Evolutionary conservation across 2,113 vertebrate genomes (phyloP).

Genomic region (Zonotrichia leucophrys): DNA sequence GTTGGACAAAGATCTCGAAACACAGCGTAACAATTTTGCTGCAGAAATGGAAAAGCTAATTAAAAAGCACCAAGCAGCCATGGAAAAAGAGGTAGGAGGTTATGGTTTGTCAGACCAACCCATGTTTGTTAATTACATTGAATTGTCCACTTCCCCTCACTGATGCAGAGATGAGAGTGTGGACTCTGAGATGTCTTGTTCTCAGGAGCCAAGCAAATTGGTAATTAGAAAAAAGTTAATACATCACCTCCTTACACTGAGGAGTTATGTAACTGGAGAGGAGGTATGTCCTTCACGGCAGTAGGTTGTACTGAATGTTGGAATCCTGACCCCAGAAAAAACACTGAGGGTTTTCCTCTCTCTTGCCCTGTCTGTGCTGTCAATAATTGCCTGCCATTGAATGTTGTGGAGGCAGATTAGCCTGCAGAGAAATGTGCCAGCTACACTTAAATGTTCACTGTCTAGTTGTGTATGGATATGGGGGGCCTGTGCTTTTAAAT

Average conservation of each 20-base stretch:
- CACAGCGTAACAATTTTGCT: conserved; percentile 92
- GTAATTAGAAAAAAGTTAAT: conserved; percentile 22
- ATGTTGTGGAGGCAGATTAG: background rate
- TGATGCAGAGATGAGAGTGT: conserved; percentile 25
- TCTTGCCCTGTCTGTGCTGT: background rate
- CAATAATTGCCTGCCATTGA: background rate
- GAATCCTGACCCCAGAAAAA: background rate
- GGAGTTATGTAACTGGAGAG: conserved; percentile 33
- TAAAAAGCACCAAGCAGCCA: conserved; percentile 94
- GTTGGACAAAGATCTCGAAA: conserved; percentile 98
- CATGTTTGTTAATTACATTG: background rate
- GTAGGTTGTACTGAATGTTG: background rate
- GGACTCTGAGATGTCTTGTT: conserved; percentile 41
- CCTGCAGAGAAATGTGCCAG: background rate
- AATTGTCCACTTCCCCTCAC: background rate
- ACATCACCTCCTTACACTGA: conserved; percentile 23
- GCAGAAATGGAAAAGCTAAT: conserved; percentile 98
- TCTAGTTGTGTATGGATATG: background rate
- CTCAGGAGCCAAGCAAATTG: conserved; percentile 35
- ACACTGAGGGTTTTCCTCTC: background rate
- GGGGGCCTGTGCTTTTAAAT: conserved; percentile 16
- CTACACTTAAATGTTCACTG: background rate
- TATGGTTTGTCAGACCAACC: background rate
- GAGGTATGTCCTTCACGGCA: conserved; percentile 10
- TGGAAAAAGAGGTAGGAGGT: conserved; percentile 94